Percentiles rank a stretch among this genome's conserved stretches.
These are phyloP conservation scores for Meteorus colon DNA, from an alignment of 2,888 invertebrate species.

Conservation along the genomic window DNA sequence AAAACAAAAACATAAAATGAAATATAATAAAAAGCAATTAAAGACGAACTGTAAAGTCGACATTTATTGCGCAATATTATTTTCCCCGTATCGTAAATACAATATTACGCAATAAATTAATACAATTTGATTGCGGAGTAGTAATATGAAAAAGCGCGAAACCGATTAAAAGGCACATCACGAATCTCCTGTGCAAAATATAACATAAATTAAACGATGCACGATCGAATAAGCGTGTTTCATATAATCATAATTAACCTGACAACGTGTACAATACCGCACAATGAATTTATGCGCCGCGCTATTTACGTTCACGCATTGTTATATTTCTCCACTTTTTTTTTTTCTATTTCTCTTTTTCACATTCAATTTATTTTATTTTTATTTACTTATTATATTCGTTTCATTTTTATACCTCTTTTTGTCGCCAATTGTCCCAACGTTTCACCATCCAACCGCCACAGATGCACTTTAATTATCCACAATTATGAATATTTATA, in stretches of 20 bases:
- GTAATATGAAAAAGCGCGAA: slow-evolving; percentile 4
- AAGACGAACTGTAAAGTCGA: slow-evolving; percentile 24
- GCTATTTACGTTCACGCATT: slow-evolving; percentile 16
- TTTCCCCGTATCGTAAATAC: slow-evolving; percentile 24
- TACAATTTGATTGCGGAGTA: slow-evolving; percentile 7
- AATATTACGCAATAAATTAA: slow-evolving; percentile 28
- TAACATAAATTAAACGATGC: slow-evolving; percentile 47
- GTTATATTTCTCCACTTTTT: slow-evolving; percentile 13
- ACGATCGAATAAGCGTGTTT: slow-evolving; percentile 48
- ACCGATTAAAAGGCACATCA: slow-evolving; percentile 27
- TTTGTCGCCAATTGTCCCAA: background rate
- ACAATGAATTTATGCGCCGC: slow-evolving; percentile 11
- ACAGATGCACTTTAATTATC: slow-evolving; percentile 50
- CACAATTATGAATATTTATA: slow-evolving; percentile 53
- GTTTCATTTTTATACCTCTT: slow-evolving; percentile 14
- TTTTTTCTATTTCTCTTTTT: background rate
- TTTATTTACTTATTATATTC: slow-evolving; percentile 1
- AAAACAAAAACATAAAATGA: slow-evolving; percentile 1
- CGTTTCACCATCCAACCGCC: background rate
- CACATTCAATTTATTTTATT: background rate
- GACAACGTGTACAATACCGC: slow-evolving; percentile 33
- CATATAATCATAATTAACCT: slow-evolving; percentile 49
- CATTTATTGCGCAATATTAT: slow-evolving; percentile 24
- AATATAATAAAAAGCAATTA: slow-evolving; percentile 9
- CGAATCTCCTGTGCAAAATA: slow-evolving; percentile 22